These are phyloP conservation scores for Podabrus alpinus DNA, from an alignment of 2,888 invertebrate genomes.

Conservation along the genomic window DNA sequence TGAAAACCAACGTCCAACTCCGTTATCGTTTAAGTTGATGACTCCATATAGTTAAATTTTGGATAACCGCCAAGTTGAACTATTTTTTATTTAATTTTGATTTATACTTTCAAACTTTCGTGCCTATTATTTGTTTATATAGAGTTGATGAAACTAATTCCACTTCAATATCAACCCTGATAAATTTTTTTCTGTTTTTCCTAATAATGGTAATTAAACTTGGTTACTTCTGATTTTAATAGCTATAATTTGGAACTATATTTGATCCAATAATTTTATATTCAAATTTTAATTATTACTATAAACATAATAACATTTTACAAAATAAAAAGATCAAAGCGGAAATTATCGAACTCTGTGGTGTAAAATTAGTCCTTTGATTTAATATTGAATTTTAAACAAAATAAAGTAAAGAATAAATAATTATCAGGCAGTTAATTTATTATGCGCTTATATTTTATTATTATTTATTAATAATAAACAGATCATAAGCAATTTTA, in stretches of 20 bases:
- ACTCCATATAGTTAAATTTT: not conserved
- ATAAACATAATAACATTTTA: not conserved
- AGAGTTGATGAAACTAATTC: not conserved
- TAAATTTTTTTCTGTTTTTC: not conserved
- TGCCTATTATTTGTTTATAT: not conserved
- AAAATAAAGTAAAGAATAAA: not conserved
- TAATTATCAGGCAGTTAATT: not conserved
- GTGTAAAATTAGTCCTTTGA: not conserved
- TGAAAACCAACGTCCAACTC: not conserved
- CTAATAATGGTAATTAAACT: not conserved
- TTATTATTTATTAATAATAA: not conserved
- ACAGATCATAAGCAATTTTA: not conserved
- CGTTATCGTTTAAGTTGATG: not conserved
- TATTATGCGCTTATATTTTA: not conserved
- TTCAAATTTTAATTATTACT: not conserved
- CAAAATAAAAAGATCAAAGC: not conserved
- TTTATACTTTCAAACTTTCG: not conserved
- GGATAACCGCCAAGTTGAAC: not conserved
- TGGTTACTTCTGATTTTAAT: not conserved
- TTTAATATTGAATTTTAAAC: not conserved
- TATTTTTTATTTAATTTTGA: slow-evolving; percentile 1
- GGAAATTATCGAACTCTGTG: not conserved
- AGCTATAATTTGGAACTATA: not conserved
- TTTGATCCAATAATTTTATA: not conserved
- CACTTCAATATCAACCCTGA: not conserved